phyloP scores from a whole-genome alignment of 2,888 invertebrate species.

The Tenodera sinensis region DNA sequence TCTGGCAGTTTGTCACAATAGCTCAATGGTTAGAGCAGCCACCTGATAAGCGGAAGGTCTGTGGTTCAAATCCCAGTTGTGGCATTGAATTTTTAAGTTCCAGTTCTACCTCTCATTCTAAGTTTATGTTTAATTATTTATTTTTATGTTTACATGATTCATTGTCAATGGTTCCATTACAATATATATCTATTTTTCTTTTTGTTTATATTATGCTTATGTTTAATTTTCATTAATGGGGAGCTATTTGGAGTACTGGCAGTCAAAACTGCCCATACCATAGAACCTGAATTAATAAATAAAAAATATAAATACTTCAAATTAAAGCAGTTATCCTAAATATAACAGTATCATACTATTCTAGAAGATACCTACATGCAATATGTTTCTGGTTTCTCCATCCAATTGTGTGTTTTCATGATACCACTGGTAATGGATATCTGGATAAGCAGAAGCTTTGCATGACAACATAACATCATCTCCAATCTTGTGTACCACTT shows the following conservation, averaged over 20 bases:
- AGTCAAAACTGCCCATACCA: background rate
- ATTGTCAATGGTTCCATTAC: too few relatives aligned
- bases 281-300: background rate
- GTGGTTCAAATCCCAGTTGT: too few relatives aligned
- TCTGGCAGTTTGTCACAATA: too few relatives aligned
- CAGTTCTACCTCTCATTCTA: too few relatives aligned
- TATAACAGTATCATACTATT: background rate
- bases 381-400: conserved; percentile 17
- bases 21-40: too few relatives aligned
- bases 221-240: too few relatives aligned
- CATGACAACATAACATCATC: conserved; percentile 28
- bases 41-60: too few relatives aligned
- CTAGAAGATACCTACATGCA: conserved; percentile 12
- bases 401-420: conserved; percentile 30
- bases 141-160: too few relatives aligned
- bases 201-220: too few relatives aligned
- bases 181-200: too few relatives aligned
- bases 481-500: conserved; percentile 27
- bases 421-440: conserved; percentile 34
- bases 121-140: too few relatives aligned
- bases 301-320: background rate
- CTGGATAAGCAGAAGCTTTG: conserved; percentile 32
- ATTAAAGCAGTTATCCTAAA: background rate
- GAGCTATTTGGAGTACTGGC: background rate
- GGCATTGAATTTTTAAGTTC: too few relatives aligned